Base-by-base conservation (phyloP, 2,797 vertebrate species). In the Intellagama lesueurii region DNA sequence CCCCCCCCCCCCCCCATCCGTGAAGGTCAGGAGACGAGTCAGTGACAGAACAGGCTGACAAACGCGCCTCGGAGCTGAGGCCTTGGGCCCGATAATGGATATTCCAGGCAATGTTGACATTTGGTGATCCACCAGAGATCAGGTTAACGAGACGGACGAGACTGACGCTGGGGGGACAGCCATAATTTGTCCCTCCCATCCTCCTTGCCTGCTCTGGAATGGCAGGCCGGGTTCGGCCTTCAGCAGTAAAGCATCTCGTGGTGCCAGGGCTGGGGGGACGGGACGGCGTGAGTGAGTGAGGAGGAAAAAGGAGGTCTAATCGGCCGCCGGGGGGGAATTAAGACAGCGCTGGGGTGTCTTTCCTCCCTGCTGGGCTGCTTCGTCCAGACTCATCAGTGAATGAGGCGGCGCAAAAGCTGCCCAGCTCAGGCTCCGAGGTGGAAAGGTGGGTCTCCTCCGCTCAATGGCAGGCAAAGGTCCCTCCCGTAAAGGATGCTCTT, bases 81-180 rank as follows among this genome's bases (percentile, higher is more conserved):
- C 97, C 98, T 98, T 98, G 97, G 97, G 95, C 16, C 91, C 73
- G 94, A 96, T 97, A 96, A 98, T 96, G 93, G 95, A 97, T 97
- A 96, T 95, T 94, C 97, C 91, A 68, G 94, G 96, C 96, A 96
- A 94, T 93, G 95, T 94, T 96, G 95, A 96, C 90, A 89, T 96
- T 90, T 95, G 92, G 94, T 91, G 91, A 96, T 95, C 96, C 93
- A 96, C 95, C 94, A 91, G 84, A 84, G 94, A 93, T 94, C 95
- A 94, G 95, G 94, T 96, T 95, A 95, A 94, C 94, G 94, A 93
- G 94, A 92, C 79, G 97, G 97, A 98, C 97, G 97, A 93, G 94
- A 92, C 80, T 97, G 97, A 98, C 97, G 97, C 95, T 97, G 92
- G 96, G 95, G 96, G 96, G 94, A 40, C 40, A 92, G 93, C 8